Percentiles rank a stretch among this genome's conserved stretches.
These are phyloP conservation scores for Dysmachus trigonus DNA, from an alignment of 2,888 invertebrate genomes.

Conservation along the genomic window DNA sequence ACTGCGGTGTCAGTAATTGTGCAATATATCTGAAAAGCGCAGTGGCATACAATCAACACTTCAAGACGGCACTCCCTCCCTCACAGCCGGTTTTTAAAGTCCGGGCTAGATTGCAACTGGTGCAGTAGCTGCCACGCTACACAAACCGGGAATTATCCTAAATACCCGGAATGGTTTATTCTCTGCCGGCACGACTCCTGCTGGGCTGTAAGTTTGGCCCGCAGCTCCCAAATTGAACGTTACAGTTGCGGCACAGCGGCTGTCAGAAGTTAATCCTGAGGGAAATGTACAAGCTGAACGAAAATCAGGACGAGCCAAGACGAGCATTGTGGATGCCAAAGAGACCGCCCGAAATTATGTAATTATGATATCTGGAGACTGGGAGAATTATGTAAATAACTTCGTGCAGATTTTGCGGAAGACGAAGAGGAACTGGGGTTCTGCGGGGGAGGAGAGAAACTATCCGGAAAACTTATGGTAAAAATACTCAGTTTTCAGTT, in stretches of 20 bases:
- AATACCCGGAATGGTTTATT: neutral
- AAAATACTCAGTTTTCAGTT: neutral
- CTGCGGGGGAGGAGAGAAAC: neutral
- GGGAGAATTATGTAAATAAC: neutral
- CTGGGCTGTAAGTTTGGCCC: neutral
- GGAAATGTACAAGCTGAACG: neutral
- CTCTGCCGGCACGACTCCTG: neutral
- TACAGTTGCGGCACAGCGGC: slow-evolving; percentile 1
- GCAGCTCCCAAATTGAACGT: neutral
- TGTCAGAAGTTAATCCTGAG: neutral
- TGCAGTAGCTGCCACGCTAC: neutral
- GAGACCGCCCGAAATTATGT: neutral
- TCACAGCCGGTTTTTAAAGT: neutral
- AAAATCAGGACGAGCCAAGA: neutral
- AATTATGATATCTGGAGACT: neutral
- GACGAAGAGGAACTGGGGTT: neutral
- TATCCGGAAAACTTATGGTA: neutral
- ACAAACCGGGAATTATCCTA: neutral
- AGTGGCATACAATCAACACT: neutral
- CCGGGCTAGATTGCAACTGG: neutral
- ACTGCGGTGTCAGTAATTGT: neutral
- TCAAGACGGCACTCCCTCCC: neutral
- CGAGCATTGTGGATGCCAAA: neutral
- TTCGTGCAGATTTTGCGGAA: neutral
- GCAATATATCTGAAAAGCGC: neutral